phyloP scores from a whole-genome alignment of 2,888 invertebrate genomes.

The Acanthopleura granulata region DNA sequence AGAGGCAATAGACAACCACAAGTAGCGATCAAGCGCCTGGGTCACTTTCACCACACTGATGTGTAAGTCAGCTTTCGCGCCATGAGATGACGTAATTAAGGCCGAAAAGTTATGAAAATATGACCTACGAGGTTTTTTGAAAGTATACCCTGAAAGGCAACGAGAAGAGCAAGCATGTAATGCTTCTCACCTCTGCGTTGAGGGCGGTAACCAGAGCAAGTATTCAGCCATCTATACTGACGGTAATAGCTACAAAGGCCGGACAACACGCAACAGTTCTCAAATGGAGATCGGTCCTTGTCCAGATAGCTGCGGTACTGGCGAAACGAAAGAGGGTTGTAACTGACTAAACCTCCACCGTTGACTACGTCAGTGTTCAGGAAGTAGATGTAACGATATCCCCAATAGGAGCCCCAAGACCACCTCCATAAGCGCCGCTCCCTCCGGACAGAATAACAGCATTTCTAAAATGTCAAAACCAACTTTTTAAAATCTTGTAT shows the following conservation, averaged over 20 bases:
- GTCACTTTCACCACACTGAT: too few species aligned
- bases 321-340: background rate
- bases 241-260: background rate
- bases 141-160: too few species aligned
- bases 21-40: too few species aligned
- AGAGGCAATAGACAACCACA: too few species aligned
- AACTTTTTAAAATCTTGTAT: too few species aligned
- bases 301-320: background rate
- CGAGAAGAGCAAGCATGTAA: too few species aligned
- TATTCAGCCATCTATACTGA: background rate
- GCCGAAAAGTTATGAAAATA: too few species aligned
- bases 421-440: background rate
- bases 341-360: background rate
- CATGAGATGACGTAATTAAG: too few species aligned
- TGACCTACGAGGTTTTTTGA: too few species aligned
- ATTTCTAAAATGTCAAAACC: background rate
- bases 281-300: background rate
- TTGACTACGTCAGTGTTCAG: background rate
- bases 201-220: background rate
- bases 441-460: background rate
- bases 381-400: background rate
- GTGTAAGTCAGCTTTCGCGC: too few species aligned
- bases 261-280: conserved; percentile 7
- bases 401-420: background rate
- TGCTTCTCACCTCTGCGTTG: background rate